These are phyloP conservation scores for Bambusicola thoracicus DNA, from an alignment of 2,113 vertebrate genomes.

Conservation along the genomic window DNA sequence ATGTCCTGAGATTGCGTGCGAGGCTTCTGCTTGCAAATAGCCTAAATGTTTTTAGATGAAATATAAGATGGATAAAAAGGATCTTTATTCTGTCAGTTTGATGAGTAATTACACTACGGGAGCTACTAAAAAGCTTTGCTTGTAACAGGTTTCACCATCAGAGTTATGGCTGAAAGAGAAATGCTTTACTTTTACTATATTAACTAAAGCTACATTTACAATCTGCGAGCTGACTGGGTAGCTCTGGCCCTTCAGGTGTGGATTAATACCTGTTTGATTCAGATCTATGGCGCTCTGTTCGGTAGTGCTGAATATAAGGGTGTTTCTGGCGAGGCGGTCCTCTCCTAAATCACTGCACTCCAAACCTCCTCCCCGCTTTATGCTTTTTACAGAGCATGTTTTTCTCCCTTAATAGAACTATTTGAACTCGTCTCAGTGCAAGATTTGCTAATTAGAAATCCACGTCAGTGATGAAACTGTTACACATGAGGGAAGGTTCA, in stretches of 20 bases:
- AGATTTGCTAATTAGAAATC: not conserved
- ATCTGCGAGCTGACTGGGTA: not conserved
- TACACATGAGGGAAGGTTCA: not conserved
- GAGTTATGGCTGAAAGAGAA: not conserved
- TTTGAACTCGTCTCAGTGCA: not conserved
- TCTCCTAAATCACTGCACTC: not conserved
- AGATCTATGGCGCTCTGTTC: constrained; percentile 31
- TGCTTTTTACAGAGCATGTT: accelerated
- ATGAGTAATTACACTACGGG: constrained; percentile 25
- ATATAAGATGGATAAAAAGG: constrained; percentile 60
- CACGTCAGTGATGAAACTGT: not conserved
- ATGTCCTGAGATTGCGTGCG: not conserved
- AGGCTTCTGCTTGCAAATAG: not conserved
- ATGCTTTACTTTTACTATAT: not conserved
- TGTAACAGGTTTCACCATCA: not conserved
- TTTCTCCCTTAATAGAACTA: constrained; percentile 3
- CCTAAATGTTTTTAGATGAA: not conserved
- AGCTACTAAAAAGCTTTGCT: not conserved
- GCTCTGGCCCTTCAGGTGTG: not conserved
- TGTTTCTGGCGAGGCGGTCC: not conserved
- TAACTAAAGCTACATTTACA: constrained; percentile 28
- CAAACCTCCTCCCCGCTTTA: not conserved
- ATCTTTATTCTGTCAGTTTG: constrained; percentile 48
- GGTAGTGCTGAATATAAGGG: not conserved
- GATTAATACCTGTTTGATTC: constrained; percentile 35